These are phyloP conservation scores for Lycia hirtaria DNA, from an alignment of 2,888 invertebrate species.

Conservation along the genomic window DNA sequence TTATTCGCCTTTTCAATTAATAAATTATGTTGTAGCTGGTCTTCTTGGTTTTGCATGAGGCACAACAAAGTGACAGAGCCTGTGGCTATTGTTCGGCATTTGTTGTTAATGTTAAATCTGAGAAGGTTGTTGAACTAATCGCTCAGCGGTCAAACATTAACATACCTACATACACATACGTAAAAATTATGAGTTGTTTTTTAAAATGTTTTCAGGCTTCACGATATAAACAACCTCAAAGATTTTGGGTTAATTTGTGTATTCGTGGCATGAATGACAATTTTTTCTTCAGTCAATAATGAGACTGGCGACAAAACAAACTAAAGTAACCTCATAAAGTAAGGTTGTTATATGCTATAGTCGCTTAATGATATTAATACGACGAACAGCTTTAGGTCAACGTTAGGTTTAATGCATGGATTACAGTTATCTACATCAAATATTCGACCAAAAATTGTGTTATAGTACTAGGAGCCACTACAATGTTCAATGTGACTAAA, in stretches of 20 bases:
- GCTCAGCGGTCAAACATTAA: conserved; percentile 6
- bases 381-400: conserved; percentile 2
- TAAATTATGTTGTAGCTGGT: not conserved
- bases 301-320: not conserved
- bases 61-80: not conserved
- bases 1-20: not conserved
- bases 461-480: not conserved
- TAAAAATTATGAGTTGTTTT: conserved; percentile 3
- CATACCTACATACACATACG: too few relatives aligned
- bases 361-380: not conserved
- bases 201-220: conserved; percentile 2
- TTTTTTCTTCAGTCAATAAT: conserved; percentile 7
- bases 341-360: not conserved
- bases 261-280: conserved; percentile 6
- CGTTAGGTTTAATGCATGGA: not conserved
- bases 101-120: conserved; percentile 10
- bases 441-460: not conserved
- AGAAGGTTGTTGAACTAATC: conserved; percentile 14
- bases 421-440: conserved; percentile 5
- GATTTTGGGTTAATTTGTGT: conserved; percentile 1
- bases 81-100: not conserved
- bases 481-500: not conserved
- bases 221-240: not conserved
- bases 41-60: not conserved
- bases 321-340: not conserved